Evolutionary conservation across 2,113 vertebrate genomes (phyloP), one percentile per base, ranked within the genome.

Genomic region (Acanthochromis polyacanthus): DNA sequence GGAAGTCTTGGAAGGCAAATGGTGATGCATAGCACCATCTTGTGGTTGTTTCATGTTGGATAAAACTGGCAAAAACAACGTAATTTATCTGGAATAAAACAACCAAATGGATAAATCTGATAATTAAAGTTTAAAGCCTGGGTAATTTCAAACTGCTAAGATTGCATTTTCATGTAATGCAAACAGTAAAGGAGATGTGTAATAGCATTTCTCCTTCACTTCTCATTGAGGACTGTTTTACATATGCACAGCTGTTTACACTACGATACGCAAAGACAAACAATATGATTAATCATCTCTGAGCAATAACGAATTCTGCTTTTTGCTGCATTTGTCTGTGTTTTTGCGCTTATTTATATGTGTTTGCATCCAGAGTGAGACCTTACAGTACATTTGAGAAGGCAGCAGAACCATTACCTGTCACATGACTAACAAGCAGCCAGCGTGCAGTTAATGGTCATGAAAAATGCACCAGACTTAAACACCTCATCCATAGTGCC

Each of bases 1-100:
- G 2, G n/a, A 51, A 51, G 43, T 3, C 19, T 43, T 4, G 10
- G 0, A 40, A 59, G 46, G 10, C 23, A 88, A 77, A 67, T 0
- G 11, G 16, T 77, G 86, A 84, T 14, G 16, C 43, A 88, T 73
- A 93, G 91, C 93, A 63, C 92, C 93, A 93, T 89, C 93, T 92
- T 78, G 92, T 93, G 93, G 88, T 75, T 17, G 55, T 15, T 36
- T 36, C 1, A 14, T 14, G 46, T 45, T 62, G 48, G 19, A 11
- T 16, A 22, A 59, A n/a, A 25, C 10, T 48, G 69, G 17, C 57
- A 22, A 19, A 6, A 48, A 22, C 1, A 17, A 32, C 8, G 16
- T 30, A 6, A 38, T 66, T 28, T 40, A 10, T 25, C 38, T 62
- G 19, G 51, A 70, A 58, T 38, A 3, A 25, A 3, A 19, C 14